Base-by-base conservation (phyloP, 2,797 vertebrate species). In the Liparis tanakae region DNA sequence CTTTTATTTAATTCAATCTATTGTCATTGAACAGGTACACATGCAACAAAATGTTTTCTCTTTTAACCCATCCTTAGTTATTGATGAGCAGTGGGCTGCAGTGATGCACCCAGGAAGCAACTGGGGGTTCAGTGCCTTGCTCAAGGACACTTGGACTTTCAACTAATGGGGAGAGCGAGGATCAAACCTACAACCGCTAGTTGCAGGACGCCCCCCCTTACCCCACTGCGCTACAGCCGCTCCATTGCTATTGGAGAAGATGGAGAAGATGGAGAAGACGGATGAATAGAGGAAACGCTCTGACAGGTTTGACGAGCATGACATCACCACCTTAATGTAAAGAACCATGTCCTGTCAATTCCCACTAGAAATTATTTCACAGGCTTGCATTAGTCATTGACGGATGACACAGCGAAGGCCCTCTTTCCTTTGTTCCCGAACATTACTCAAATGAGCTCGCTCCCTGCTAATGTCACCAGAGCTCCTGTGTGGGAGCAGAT, bases 361-460 rank as follows among this genome's bases (percentile, higher is more conserved):
- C 87, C 84, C 74, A 30, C 51, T 4, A 37, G 82, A 79, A 48
- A 74, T 56, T 76, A 83, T 72, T 75, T 76, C 48, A 14, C 80
- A 62, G 66, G 62, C n/a, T 20, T 70, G 72, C 48, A 36, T 90
- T 81, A 88, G 55, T 85, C 89, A 87, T 51, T 88, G 83, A 86
- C 34, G 53, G 87, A 90, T 90, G 82, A 88, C 80, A 78, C 67
- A 60, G 76, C 33, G 70, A 77, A 81, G 74, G 67, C 33, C 34
- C 43, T 65, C 69, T 66, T 48, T 20, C 71, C 70, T 85, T 88
- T 88, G 85, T 88, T 86, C 62, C 67, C 25, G 33, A 82, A 87
- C 78, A 80, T 82, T 85, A 79, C 81, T 68, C 72, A 90, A 89
- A 90, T 91, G 82, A 85, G 64, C 80, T 18, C 30, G 8, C 67